phyloP scores from a whole-genome alignment of 92 coral and sea anemone genomes.

The Montipora capitata region DNA sequence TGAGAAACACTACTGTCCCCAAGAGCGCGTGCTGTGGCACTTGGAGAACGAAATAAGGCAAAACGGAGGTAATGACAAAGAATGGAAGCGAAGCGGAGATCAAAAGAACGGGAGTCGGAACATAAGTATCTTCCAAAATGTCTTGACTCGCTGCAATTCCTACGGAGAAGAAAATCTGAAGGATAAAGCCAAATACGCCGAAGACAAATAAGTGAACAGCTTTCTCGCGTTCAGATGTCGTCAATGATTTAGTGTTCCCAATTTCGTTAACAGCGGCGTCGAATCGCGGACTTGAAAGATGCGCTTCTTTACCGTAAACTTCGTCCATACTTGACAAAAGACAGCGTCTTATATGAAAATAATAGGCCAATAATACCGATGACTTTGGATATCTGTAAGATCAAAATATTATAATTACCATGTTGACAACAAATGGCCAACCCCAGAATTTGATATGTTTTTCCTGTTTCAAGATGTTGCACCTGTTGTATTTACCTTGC shows the following conservation, averaged over 20 bases:
- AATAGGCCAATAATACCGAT: neutral
- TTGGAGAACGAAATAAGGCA: conserved; percentile 70
- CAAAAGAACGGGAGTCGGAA: conserved; percentile 79
- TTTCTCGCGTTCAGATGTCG: conserved; percentile 1
- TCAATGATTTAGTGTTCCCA: neutral
- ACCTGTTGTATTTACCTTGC: conserved; percentile 7
- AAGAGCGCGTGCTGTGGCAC: conserved; percentile 39
- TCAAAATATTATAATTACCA: neutral
- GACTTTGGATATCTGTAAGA: conserved; percentile 3
- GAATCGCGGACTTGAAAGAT: neutral
- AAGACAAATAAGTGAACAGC: conserved; percentile 18
- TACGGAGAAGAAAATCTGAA: conserved; percentile 65
- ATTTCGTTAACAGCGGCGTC: neutral
- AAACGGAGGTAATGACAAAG: conserved; percentile 62
- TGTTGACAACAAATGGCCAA: conserved; percentile 28
- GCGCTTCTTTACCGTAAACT: neutral
- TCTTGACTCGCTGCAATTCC: conserved; percentile 85
- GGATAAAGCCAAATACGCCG: conserved; percentile 58
- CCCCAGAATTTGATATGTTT: neutral
- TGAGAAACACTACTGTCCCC: conserved; percentile 48
- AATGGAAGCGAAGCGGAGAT: conserved; percentile 79
- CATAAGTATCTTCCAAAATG: conserved; percentile 72
- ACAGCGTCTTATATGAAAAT: neutral
- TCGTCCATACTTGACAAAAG: conserved; percentile 22
- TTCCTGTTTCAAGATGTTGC: neutral